Conservation (phyloP, 2,113 vertebrate species). For the Gobio gobio region DNA sequence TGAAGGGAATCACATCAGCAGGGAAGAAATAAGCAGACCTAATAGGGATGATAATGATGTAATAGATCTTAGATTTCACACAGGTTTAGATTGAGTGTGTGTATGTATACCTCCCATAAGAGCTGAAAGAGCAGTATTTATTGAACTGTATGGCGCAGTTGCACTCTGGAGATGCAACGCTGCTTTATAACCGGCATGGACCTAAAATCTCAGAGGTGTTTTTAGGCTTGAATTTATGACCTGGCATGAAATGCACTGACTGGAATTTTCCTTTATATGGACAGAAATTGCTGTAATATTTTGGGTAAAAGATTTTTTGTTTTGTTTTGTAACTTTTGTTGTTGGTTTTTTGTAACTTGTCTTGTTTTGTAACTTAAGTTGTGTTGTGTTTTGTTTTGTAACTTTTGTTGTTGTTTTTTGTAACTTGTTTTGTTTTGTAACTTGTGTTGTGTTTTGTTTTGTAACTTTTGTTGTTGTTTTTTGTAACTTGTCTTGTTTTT, state of each 20-base stretch:
- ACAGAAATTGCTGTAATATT: background rate
- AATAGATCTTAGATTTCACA: background rate
- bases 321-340: no score
- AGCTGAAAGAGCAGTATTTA: constrained; percentile 17
- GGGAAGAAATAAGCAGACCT: constrained; percentile 1
- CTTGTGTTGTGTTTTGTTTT: no score
- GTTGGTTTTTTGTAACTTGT: no score
- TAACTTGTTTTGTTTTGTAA: no score
- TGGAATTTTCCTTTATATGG: background rate
- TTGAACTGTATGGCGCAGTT: constrained; percentile 23
- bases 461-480: no score
- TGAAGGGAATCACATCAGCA: background rate
- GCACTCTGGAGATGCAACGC: background rate
- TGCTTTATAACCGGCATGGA: background rate
- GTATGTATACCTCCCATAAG: constrained; percentile 5
- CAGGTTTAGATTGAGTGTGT: background rate
- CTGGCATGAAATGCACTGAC: background rate
- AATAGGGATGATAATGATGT: background rate
- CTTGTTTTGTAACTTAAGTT: no score
- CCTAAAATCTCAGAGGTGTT: constrained; percentile 2
- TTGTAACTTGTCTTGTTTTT: no score
- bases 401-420: no score
- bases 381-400: no score
- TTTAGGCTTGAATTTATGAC: background rate
- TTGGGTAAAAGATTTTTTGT: background rate